Conservation (phyloP, 2,888 invertebrate genomes). For the Ennomos erosarius region DNA sequence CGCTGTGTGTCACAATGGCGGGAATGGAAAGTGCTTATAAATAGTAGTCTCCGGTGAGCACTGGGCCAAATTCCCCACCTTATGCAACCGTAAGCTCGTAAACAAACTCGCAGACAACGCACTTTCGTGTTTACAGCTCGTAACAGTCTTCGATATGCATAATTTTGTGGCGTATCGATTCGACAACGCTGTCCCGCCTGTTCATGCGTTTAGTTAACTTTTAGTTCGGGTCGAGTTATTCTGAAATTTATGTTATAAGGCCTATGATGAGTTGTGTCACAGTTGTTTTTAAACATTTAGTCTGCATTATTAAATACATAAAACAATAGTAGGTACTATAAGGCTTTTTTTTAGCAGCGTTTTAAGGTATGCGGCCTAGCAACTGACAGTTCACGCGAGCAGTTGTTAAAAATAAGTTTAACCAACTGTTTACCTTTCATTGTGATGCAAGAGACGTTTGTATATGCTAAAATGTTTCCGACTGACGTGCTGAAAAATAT, state of each 20-base stretch:
- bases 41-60: constrained; percentile 59
- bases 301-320: no score
- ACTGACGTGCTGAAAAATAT: constrained; percentile 2
- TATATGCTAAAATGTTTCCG: constrained; percentile 5
- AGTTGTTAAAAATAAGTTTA: constrained; percentile 9
- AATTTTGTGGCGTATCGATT: constrained; percentile 38
- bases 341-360: background rate
- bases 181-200: constrained; percentile 16
- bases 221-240: no score
- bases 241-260: no score
- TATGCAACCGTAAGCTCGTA: constrained; percentile 74
- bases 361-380: constrained; percentile 10
- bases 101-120: constrained; percentile 60
- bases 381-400: constrained; percentile 10
- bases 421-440: constrained; percentile 7
- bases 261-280: no score
- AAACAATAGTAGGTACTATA: no score
- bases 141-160: constrained; percentile 41
- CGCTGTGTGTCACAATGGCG: constrained; percentile 70
- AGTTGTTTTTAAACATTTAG: no score
- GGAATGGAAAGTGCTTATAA: constrained; percentile 77
- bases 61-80: constrained; percentile 65
- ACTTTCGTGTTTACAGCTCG: constrained; percentile 51
- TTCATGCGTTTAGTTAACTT: constrained; percentile 8
- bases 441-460: constrained; percentile 3